phyloP scores from a whole-genome alignment of 2,113 vertebrate genomes.

The Colaptes auratus region DNA sequence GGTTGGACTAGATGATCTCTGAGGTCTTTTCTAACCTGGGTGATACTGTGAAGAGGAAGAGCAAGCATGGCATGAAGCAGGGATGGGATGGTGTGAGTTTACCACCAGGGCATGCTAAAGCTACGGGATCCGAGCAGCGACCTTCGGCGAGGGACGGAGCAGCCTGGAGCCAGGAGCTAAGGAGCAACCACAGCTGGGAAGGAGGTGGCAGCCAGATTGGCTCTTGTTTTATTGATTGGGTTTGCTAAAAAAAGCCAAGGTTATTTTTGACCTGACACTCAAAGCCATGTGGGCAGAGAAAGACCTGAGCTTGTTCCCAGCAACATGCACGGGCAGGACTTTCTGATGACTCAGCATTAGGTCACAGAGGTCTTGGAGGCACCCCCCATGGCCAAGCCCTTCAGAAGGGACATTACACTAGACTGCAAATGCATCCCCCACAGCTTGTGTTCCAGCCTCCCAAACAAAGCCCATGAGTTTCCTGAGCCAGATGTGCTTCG shows the following conservation, averaged over 20 bases:
- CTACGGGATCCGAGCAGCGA: neutral
- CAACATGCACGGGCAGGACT: neutral
- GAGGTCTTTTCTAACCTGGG: too few relatives aligned
- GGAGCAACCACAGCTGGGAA: constrained; percentile 49
- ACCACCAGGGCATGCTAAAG: neutral
- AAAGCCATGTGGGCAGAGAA: constrained; percentile 10
- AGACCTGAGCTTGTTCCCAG: neutral
- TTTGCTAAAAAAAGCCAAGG: constrained; percentile 49
- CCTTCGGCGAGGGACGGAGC: neutral
- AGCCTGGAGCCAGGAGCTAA: neutral
- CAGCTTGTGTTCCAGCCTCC: neutral
- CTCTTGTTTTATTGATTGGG: constrained; percentile 56
- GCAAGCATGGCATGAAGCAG: neutral
- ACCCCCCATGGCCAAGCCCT: neutral
- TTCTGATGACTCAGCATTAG: neutral
- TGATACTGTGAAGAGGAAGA: neutral
- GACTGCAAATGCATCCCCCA: neutral
- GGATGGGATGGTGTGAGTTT: neutral
- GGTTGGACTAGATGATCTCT: too few relatives aligned
- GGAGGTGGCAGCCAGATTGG: neutral
- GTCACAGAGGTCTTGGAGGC: neutral
- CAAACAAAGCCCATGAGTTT: neutral
- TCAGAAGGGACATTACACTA: neutral
- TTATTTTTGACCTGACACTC: constrained; percentile 56
- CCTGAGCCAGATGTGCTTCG: neutral